Conservation (phyloP, 2,888 invertebrate genomes). For the Tetranychus truncatus region DNA sequence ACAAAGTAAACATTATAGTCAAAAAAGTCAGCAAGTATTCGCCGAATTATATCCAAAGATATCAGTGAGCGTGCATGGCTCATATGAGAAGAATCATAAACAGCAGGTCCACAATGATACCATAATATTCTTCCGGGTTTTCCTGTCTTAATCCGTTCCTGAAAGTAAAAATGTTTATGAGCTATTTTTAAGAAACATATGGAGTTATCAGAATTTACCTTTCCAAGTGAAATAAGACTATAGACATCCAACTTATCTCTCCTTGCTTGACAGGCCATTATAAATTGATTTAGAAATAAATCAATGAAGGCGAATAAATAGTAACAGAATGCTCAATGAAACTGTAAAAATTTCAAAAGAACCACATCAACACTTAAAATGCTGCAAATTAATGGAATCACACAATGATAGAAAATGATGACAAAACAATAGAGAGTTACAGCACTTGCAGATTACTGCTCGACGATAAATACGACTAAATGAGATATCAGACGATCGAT, state of each 20-base stretch:
- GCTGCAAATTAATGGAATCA: no score
- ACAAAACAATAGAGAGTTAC: no score
- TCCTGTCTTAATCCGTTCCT: slow-evolving; percentile 64
- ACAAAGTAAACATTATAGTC: slow-evolving; percentile 79
- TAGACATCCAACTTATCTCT: neutral
- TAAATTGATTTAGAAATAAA: neutral
- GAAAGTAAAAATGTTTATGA: neutral
- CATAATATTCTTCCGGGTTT: slow-evolving; percentile 66
- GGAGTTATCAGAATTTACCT: no score
- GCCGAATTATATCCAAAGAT: slow-evolving; percentile 85
- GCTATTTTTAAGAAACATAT: no score
- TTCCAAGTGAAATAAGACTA: neutral
- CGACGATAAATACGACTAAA: no score
- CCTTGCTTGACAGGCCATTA: neutral
- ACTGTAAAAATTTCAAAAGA: neutral
- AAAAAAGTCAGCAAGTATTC: slow-evolving; percentile 75
- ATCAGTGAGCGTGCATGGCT: slow-evolving; percentile 98
- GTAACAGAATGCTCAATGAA: no score
- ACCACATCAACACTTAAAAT: neutral
- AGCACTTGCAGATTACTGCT: no score
- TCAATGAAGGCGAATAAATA: neutral
- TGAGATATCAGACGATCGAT: no score
- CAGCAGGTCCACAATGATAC: slow-evolving; percentile 99
- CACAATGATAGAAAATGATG: no score
- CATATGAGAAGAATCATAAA: slow-evolving; percentile 98